Percentiles rank a stretch among this genome's conserved stretches.
Evolutionary conservation across 2,113 vertebrate species (phyloP).

Genomic region (Cnemophilus loriae): DNA sequence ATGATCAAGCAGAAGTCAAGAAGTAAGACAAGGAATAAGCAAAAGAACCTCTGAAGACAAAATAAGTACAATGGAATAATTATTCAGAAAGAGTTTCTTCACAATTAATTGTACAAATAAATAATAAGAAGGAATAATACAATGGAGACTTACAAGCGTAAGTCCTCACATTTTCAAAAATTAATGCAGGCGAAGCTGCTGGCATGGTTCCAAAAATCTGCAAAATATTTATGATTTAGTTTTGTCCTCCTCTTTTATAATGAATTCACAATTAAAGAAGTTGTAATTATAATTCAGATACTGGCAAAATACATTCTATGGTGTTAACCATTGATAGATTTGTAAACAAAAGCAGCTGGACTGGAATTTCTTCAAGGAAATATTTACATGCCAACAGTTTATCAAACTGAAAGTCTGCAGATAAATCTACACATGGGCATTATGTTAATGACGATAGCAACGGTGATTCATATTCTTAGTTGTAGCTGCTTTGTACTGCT

Average conservation of each 20-base stretch:
- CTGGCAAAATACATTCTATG: slow-evolving; percentile 62
- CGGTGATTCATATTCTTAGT: slow-evolving; percentile 66
- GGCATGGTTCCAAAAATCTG: slow-evolving; percentile 47
- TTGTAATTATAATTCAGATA: slow-evolving; percentile 76
- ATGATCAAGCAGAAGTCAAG: slow-evolving; percentile 36
- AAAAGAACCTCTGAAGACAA: slow-evolving; percentile 7
- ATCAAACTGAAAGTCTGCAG: slow-evolving; percentile 77
- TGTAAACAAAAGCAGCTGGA: slow-evolving; percentile 84
- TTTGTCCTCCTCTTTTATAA: slow-evolving; percentile 66
- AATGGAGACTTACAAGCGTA: not conserved
- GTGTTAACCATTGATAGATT: slow-evolving; percentile 79
- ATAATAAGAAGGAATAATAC: not conserved
- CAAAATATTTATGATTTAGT: slow-evolving; percentile 70
- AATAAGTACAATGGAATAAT: slow-evolving; percentile 32
- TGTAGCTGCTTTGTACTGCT: slow-evolving; percentile 39
- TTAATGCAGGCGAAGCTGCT: slow-evolving; percentile 21
- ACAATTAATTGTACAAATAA: slow-evolving; percentile 20
- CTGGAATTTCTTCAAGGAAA: slow-evolving; percentile 80
- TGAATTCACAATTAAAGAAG: slow-evolving; percentile 74
- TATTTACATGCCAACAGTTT: slow-evolving; percentile 80
- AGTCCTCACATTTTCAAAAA: slow-evolving; percentile 37
- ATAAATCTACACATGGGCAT: slow-evolving; percentile 74
- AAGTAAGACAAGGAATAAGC: slow-evolving; percentile 19
- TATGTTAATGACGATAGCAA: slow-evolving; percentile 68
- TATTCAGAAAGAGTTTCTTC: slow-evolving; percentile 30